Evolutionary conservation across 2,888 invertebrate genomes (phyloP).

Genomic region (Cheiracanthium punctorium): DNA sequence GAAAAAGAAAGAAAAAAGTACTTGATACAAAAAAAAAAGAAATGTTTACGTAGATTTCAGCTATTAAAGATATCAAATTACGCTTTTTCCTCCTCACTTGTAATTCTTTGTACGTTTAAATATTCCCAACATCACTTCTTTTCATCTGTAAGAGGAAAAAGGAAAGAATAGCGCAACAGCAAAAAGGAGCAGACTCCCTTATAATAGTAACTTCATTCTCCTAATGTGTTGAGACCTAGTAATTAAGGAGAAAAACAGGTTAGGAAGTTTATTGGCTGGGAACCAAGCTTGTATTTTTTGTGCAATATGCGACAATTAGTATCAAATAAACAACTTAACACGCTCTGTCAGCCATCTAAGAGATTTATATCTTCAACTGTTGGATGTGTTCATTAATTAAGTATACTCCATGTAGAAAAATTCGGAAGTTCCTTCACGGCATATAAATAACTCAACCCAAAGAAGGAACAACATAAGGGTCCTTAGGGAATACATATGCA

Average conservation of each 20-base stretch:
- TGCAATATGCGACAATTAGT: background rate
- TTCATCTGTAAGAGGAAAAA: background rate
- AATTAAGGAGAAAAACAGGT: slow-evolving; percentile 2
- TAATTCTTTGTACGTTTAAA: too few relatives aligned
- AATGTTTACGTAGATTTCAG: too few relatives aligned
- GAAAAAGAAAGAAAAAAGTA: too few relatives aligned
- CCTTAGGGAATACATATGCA: background rate
- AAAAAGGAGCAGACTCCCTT: background rate
- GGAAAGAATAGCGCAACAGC: background rate
- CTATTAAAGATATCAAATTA: too few relatives aligned
- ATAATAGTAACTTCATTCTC: background rate
- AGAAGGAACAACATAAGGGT: background rate
- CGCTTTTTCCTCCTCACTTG: too few relatives aligned
- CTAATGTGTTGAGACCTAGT: background rate
- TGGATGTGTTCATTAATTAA: background rate
- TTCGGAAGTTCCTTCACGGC: background rate
- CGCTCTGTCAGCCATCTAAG: background rate
- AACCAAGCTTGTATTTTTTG: background rate
- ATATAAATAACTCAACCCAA: background rate
- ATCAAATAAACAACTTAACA: slow-evolving; percentile 3
- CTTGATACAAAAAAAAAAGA: too few relatives aligned
- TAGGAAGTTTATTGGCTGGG: background rate
- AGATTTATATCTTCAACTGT: background rate
- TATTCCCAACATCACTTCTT: too few relatives aligned
- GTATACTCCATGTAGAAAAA: background rate